These are phyloP conservation scores for Melanogrammus aeglefinus DNA, from an alignment of 2,797 vertebrate species.

Conservation along the genomic window DNA sequence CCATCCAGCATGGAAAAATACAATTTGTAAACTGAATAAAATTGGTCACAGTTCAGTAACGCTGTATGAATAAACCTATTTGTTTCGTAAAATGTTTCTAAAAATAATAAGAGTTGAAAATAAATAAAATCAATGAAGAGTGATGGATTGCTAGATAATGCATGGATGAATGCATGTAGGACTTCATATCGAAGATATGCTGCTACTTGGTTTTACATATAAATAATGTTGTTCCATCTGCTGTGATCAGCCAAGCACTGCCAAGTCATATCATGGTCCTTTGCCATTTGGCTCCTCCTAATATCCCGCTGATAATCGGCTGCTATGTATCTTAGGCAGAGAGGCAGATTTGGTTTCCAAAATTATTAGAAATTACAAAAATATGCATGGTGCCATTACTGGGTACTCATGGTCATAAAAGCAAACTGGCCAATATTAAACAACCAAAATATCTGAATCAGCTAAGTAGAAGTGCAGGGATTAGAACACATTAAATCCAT, in stretches of 20 bases:
- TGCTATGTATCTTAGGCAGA: slow-evolving; percentile 26
- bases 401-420: background rate
- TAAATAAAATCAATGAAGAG: background rate
- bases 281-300: slow-evolving; percentile 33
- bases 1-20: background rate
- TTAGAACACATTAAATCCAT: background rate
- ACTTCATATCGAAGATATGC: background rate
- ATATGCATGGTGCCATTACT: slow-evolving; percentile 20
- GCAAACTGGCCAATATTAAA: background rate
- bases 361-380: slow-evolving; percentile 18
- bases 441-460: too few relatives aligned
- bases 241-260: slow-evolving; percentile 30
- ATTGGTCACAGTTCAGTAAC: background rate
- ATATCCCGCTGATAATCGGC: slow-evolving; percentile 33
- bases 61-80: background rate
- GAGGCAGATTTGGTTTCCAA: slow-evolving; percentile 20
- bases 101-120: too few relatives aligned
- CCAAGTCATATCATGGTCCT: slow-evolving; percentile 36
- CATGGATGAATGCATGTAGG: background rate
- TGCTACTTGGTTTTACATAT: slow-evolving; percentile 1
- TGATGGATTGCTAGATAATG: background rate
- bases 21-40: background rate
- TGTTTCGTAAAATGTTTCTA: background rate
- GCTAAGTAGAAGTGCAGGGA: background rate
- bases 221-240: slow-evolving; percentile 34